Base-by-base conservation (phyloP, 2,888 invertebrate genomes). In the Automeris io region DNA sequence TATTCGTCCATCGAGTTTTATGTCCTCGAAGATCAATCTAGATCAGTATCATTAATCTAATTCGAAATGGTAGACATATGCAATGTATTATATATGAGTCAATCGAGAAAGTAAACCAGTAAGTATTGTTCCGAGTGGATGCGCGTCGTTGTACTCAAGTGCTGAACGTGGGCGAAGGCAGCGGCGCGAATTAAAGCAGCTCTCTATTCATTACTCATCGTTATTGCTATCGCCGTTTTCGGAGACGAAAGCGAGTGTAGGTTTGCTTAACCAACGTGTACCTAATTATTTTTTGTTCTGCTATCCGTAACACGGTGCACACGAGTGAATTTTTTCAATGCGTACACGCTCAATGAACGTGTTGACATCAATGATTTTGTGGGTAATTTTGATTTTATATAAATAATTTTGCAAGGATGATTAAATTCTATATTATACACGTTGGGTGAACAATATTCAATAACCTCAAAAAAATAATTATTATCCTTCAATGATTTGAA, bases 181-280 rank as follows among this genome's bases (percentile, higher is more conserved):
- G 70, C 79, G 69, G 74, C 73, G 83, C 75, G 72, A 81, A 82
- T 77, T 82, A 80, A 79, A 82, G 65, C 82, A 79, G 78, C 86
- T 86, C 86, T 85, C 85, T 86, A 86, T 85, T 77, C 83, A 85
- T 86, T 86, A 85, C 82, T 83, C 86, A 83, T 85, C 73, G 73
- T 77, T 82, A 79, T 83, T 85, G 77, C 83, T 77, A 79, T 80
- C 64, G 55, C 81, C 81, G 70, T 80, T 76, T 83, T 68, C 60
- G 79, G 75, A 75, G 73, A 78, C 78, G 81, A 83, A 83, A 83
- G 76, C 71, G 73, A 75, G 77, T 77, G 81, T 82, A 78, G 81
- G 79, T 64, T 73, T 68, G 63, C 61, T 60, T 62, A 61, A 59
- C 54, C 55, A 57, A 60, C 48, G 55, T 55, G 39, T 16, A 31